Conservation (phyloP, 2,113 vertebrate species). For the Corythornis madagascariensis region DNA sequence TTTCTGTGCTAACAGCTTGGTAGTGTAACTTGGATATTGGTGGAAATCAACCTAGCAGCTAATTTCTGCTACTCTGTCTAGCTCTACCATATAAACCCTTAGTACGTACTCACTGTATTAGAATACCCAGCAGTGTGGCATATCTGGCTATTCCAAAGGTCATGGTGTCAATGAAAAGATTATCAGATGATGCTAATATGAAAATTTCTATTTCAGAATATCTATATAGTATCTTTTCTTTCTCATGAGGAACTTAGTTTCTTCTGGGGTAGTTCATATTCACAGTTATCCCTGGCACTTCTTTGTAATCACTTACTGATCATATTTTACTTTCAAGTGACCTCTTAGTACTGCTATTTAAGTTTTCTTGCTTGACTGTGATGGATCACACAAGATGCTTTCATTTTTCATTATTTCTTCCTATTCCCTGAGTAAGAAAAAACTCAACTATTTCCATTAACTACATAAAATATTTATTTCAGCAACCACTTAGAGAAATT, state of each 20-base stretch:
- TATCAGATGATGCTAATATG: background rate
- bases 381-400: background rate
- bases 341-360: background rate
- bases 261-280: background rate
- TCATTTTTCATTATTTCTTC: background rate
- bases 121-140: background rate
- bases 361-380: background rate
- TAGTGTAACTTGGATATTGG: background rate
- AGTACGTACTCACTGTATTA: background rate
- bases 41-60: background rate
- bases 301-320: background rate
- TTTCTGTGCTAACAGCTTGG: background rate
- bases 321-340: background rate
- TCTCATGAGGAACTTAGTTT: background rate
- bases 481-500: background rate
- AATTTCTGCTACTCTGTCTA: background rate
- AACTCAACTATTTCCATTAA: background rate
- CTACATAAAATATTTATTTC: conserved; percentile 10
- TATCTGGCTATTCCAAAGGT: background rate
- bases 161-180: background rate
- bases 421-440: background rate
- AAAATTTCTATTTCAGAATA: background rate
- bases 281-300: background rate
- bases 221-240: background rate
- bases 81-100: background rate